These are phyloP conservation scores for Chloroclystis v-ata DNA, from an alignment of 2,888 invertebrate genomes.

Conservation along the genomic window DNA sequence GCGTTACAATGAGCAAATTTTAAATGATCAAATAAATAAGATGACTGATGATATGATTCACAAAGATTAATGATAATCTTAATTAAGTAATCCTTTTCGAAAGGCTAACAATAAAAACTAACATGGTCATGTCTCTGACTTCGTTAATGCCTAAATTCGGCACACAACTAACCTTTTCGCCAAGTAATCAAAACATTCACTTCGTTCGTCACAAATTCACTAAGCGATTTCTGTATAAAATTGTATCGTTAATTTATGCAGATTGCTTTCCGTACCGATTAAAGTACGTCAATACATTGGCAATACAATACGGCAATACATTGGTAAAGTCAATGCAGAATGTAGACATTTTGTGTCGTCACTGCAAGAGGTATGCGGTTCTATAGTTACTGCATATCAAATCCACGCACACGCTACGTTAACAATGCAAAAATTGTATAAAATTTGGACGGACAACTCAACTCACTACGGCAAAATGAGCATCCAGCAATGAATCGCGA, in stretches of 20 bases:
- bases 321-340: conserved; percentile 6
- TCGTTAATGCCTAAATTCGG: conserved; percentile 26
- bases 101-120: conserved; percentile 24
- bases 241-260: conserved; percentile 21
- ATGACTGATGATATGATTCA: conserved; percentile 32
- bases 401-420: conserved; percentile 42
- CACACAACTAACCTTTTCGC: conserved; percentile 22
- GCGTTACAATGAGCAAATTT: conserved; percentile 37
- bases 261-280: conserved; percentile 9
- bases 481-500: conserved; percentile 62
- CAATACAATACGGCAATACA: too few relatives aligned
- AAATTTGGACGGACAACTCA: conserved; percentile 77
- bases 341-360: not conserved
- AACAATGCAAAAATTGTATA: conserved; percentile 69
- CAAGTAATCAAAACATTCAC: conserved; percentile 18
- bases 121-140: conserved; percentile 19
- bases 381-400: conserved; percentile 19
- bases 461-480: conserved; percentile 74
- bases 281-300: too few relatives aligned
- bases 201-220: conserved; percentile 22
- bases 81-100: conserved; percentile 25
- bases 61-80: conserved; percentile 25
- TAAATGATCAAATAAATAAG: conserved; percentile 31
- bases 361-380: not conserved
- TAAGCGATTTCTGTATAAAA: conserved; percentile 18